These are phyloP conservation scores for Habrosyne pyritoides DNA, from an alignment of 2,888 invertebrate genomes.

Conservation along the genomic window DNA sequence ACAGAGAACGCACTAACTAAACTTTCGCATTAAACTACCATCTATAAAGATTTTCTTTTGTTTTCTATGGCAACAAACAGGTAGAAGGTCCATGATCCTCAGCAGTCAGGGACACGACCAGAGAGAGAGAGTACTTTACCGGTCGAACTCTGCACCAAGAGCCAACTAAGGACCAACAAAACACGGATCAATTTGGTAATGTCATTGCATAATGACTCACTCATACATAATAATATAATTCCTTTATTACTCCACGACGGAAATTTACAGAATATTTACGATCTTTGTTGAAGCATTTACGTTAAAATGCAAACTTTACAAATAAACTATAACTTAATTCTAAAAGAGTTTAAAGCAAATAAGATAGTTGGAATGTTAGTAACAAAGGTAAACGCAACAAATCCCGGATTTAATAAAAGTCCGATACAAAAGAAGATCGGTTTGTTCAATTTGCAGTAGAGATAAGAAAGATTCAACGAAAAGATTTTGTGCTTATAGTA, in stretches of 20 bases:
- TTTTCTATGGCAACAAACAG: too few relatives aligned
- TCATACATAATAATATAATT: not conserved
- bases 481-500: not conserved
- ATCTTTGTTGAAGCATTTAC: not conserved
- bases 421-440: not conserved
- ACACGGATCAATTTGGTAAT: not conserved
- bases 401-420: not conserved
- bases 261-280: too few relatives aligned
- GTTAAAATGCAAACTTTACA: not conserved
- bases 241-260: not conserved
- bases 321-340: not conserved
- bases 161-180: too few relatives aligned
- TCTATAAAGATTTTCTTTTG: too few relatives aligned
- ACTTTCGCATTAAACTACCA: too few relatives aligned
- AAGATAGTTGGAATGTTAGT: not conserved
- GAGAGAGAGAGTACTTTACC: too few relatives aligned
- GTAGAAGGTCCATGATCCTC: too few relatives aligned
- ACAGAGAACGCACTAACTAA: too few relatives aligned
- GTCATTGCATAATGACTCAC: not conserved
- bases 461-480: not conserved
- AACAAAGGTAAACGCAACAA: not conserved
- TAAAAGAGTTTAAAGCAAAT: not conserved
- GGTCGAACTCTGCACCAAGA: too few relatives aligned
- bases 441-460: conserved; percentile 7
- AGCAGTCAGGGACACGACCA: too few relatives aligned